Evolutionary conservation across 2,113 vertebrate species (phyloP), one percentile per base, ranked within the genome.

Genomic region (Mixornis gularis): DNA sequence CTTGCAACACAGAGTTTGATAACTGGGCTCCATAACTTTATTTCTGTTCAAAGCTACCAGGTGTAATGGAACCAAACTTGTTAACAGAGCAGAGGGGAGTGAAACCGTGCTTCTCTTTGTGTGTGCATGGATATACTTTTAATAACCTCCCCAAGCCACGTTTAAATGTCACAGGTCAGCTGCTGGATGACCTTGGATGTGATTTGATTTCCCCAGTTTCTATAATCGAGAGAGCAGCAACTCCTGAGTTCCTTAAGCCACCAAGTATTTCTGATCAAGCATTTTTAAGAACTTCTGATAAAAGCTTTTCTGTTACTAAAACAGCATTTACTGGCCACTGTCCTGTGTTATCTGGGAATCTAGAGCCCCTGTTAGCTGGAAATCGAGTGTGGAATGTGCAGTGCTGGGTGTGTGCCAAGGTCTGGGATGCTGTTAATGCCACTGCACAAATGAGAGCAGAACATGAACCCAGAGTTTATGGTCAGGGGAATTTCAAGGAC

Each of bases 41-140:
- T 90, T 88, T 85, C 46, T 4, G 11, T 69, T 73, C 17, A 83
- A 51, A 83, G 19, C 38, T 83, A 13, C 22, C 12, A 25, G 14
- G 9, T 63, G 13, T 26, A 60, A 81, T 17, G 9, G 36, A 74
- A 55, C 7, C 34, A 64, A 64, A n/a, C n/a, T 46, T 3, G 46
- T 64, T 43, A 46, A 26, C 11, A 71, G 60, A 60, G 34, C 29
- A 55, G 36, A 74, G 27, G 3, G n/a, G 15, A 69, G 24, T 26
- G 20, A 81, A 84, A 21, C 7, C 5, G 20, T 10, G 14, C 10
- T 77, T 64, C 38, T 20, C 63, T 58, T 59, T 43, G 8, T 53
- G 32, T 58, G 4, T 7, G 3, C 1, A 2, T 4, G 0, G 21
- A n/a, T 10, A 13, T 17, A 52, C 4, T 65, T 55, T 53, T 65